Evolutionary conservation across 2,888 invertebrate genomes (phyloP), one percentile per base, ranked within the genome.

Genomic region (Sinodicranocentrus sp.): DNA sequence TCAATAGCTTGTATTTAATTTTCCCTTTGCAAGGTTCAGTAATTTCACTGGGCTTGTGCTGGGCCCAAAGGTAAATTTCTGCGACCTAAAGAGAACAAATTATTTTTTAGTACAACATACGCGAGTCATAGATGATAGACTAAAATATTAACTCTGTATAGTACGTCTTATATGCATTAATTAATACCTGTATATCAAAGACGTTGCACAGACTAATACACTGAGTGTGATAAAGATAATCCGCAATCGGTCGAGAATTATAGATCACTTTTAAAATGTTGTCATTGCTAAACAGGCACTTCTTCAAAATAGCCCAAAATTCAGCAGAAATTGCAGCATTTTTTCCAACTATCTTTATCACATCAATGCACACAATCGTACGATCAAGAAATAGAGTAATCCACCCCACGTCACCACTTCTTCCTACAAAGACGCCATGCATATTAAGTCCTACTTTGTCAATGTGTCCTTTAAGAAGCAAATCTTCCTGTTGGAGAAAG

Each of bases 181-280:
- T 52, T 17, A 6, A 5, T 59, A 90, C 90, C 90, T 91, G 88
- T 17, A 90, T 90, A 73, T 91, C 91, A 89, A 91, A 91, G 2
- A 91, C 88, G 85, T 90, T 90, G 65, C 88, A 77, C 17, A 91
- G 84, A 25, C 87, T 87, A n/a, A 90, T 87, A 1, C 86, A 76
- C 82, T 89, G 90, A 82, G 89, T 87, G 82, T 90, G 90, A 63
- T 87, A 88, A 5, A 91, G 82, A 21, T 90, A 87, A 79, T 91
- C 91, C 0, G 90, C 90, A 17, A 89, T 82, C 44, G 88, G 85
- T 6, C 91, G 88, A 71, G 90, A 90, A 84, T 91, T 90, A 84
- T 91, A 90, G 17, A 90, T 87, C 8, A 91, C 89, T 89, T 91
- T 89, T 28, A 86, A n/a, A n/a, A 89, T 76, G 15, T 68, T 80